Base-by-base conservation (phyloP, 2,888 invertebrate genomes). In the Amphipoea oculea region DNA sequence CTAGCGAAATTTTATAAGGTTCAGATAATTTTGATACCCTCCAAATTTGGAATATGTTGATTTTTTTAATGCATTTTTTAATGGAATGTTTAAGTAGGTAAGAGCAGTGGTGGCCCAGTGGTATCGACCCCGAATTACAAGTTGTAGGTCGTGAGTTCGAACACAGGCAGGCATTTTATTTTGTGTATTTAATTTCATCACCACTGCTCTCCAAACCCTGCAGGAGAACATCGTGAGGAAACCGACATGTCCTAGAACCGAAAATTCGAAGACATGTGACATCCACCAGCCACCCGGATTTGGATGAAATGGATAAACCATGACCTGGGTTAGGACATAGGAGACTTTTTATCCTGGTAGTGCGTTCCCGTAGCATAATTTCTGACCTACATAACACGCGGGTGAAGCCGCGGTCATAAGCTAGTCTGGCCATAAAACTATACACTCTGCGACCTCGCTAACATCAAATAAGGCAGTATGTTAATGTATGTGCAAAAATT, bases 401-500 rank as follows among this genome's bases (percentile, higher is more conserved):
- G 9, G 20, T 9, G 17, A 36, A 36, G 17, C 0, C 36, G 4
- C 36, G 5, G 11, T 65, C 11, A 36, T 36, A 40, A 5, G 40
- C 65, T 40, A 65, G 40, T 2, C 11, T 29, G 51, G 48, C 36
- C 6, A 48, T 20, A 23, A 11, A 48, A 12, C n/a, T 40, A n/a
- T 29, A 20, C 5, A 36, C 14, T 40, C n/a, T 23, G n/a, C 29
- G 23, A 14, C 82, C 80, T 76, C 48, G 62, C 4, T n/a, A 14
- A 40, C 20, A 75, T 67, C 40, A 75, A 68, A 81, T 17, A 81
- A 57, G 48, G 68, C 82, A 40, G 12, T 63, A 76, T 48, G 54
- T 57, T 29, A 69, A 68, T 82, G 6, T 69, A 42, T 82, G 57
- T 17, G 17, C 51, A 45, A 82, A 66, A 81, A 57, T 42, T n/a